A percentile compares a stretch with the other conserved stretches of the same genome.
Evolutionary conservation across 2,888 invertebrate genomes (phyloP).

Genomic region (Mamestra brassicae): DNA sequence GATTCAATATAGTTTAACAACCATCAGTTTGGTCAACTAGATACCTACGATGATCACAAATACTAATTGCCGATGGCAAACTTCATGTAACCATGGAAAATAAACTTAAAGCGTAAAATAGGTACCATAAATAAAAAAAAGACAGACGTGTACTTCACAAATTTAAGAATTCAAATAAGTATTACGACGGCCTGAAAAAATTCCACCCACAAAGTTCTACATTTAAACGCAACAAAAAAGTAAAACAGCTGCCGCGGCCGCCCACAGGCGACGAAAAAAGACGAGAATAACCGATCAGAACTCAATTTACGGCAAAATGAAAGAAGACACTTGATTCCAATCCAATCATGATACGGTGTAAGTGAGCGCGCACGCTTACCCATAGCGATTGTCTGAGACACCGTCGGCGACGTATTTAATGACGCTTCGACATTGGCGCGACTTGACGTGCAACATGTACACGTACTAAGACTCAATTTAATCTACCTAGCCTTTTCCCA

Average conservation of each 20-base stretch:
- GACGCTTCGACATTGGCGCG: background rate
- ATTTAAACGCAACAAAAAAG: slow-evolving; percentile 37
- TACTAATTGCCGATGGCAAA: no score
- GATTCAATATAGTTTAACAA: background rate
- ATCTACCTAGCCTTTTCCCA: no score
- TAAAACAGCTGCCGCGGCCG: slow-evolving; percentile 57
- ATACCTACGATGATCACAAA: no score
- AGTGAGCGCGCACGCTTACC: slow-evolving; percentile 56
- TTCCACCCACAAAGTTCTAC: background rate
- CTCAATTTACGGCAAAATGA: slow-evolving; percentile 66
- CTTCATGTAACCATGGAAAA: no score
- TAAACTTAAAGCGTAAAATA: no score
- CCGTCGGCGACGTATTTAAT: background rate
- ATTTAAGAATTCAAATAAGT: slow-evolving; percentile 13
- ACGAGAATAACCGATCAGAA: slow-evolving; percentile 53
- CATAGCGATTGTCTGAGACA: slow-evolving; percentile 43
- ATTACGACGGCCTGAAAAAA: slow-evolving; percentile 3
- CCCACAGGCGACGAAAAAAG: slow-evolving; percentile 30
- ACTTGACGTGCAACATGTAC: background rate
- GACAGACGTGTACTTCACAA: background rate
- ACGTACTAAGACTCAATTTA: no score
- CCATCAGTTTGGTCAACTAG: no score
- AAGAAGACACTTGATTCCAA: slow-evolving; percentile 68
- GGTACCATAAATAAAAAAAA: no score
- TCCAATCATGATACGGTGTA: slow-evolving; percentile 63